Base-by-base conservation (phyloP, 2,113 vertebrate species). In the Cervus canadensis region DNA sequence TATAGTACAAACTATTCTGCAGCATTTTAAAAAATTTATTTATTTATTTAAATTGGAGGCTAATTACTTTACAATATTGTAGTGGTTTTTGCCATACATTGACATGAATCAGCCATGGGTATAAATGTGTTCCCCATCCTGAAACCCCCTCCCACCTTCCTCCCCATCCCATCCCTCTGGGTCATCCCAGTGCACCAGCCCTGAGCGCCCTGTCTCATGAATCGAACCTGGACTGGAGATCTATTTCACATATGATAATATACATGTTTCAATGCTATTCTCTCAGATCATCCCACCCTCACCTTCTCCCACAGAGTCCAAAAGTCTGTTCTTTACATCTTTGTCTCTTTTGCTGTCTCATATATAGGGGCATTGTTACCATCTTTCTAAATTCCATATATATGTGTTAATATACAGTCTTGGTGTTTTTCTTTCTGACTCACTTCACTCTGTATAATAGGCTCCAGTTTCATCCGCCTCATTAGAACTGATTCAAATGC, bases 1-100 rank as follows among this genome's bases (percentile, higher is more conserved):
- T 83, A 56, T 16, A 30, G 17, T 91, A 82, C 40, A 84, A 96
- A 93, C 88, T 82, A 95, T 67, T 85, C 40, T 85, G 40, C 48
- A 28, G 13, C 5, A 50, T 50, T 50, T 50, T 50, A 3, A 3
- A 50, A 50, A 50, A 13, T 48, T 48, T 50, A 50, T 50, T 50
- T 50, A 50, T 56, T 56, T 2, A 21, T 71, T 71, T 71, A 12
- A 36, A 71, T 36, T 71, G 64, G n/a, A 71, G 64, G 64, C n/a
- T 36, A 71, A 71, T 71, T 71, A 67, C 17, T 67, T 67, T 36
- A 71, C 2, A 71, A 36, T 36, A 71, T 12, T 71, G 19, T 36
- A 71, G 64, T 71, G n/a, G 9, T 21, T 36, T 71, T 71, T 36
- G 64, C n/a, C 19, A 36, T 71, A 23, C 19, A 71, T 36, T 36